phyloP scores from a whole-genome alignment of 2,113 vertebrate species.

The Sphaerodactylus townsendi region DNA sequence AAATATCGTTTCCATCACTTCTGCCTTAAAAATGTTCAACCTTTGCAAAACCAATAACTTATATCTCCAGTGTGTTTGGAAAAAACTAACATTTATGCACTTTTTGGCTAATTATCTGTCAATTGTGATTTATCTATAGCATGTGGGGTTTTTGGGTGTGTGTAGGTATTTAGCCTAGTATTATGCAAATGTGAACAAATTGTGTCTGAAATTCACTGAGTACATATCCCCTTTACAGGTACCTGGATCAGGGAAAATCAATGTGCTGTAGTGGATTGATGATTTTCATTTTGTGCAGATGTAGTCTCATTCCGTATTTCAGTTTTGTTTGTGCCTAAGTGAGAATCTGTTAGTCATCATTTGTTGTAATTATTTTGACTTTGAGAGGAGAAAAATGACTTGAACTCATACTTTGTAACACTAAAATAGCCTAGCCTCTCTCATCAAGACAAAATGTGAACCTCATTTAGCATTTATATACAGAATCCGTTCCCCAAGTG shows the following conservation, averaged over 20 bases:
- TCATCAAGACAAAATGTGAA: no score
- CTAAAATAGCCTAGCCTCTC: no score
- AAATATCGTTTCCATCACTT: no score
- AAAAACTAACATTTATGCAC: not conserved
- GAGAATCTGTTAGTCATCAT: no score
- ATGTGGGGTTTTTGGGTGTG: not conserved
- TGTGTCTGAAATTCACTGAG: not conserved
- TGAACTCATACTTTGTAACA: no score
- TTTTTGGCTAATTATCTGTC: not conserved
- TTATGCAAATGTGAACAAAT: not conserved
- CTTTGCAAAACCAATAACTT: no score
- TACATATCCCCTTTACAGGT: not conserved
- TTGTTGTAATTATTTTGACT: no score
- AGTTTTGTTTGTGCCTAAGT: not conserved
- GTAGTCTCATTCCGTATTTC: not conserved
- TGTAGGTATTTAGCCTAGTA: not conserved
- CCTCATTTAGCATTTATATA: no score
- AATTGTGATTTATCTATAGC: not conserved
- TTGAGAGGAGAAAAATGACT: no score
- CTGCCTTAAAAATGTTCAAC: no score
- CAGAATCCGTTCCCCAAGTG: no score
- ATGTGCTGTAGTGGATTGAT: not conserved
- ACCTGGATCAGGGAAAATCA: not conserved
- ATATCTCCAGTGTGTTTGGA: no score
- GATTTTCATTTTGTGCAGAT: not conserved